Base-by-base conservation (phyloP, 2,888 invertebrate genomes). In the Dryococelus australis region DNA sequence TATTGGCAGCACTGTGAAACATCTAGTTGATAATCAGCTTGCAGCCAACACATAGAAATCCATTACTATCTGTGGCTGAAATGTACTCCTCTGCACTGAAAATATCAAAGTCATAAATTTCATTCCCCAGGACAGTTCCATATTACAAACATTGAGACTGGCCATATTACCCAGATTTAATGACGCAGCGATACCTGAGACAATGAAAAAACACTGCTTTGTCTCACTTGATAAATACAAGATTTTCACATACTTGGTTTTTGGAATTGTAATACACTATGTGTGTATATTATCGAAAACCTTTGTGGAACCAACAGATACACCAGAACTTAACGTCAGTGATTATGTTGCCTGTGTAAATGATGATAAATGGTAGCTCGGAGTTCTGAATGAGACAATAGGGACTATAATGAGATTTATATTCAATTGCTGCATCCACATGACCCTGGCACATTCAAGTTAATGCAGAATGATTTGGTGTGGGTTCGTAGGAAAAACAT, bases 401-500 rank as follows among this genome's bases (percentile, higher is more conserved):
- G 8, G 8, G 27, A 79, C 27, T 27, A 16, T 10, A 27, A 79
- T 79, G 79, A 79, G 6, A 10, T 24, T 79, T 79, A 79, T 79
- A 16, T 27, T 10, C 79, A 79, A 79, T 47, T 47, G 6, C 12
- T 12, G 9, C 47, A 47, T 12, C 47, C 47, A 9, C 79, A 79
- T 79, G 20, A 16, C 6, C 79, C 79, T 79, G 79, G 79, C 79
- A 79, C 27, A 79, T 79, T 79, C 20, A 79, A 26, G 79, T 16
- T 16, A 79, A 79, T 16, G 16, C 79, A 79, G 20, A 16, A 79
- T 79, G 79, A 79, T 27, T 79, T 79, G 6, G 79, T 16, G 16
- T 79, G n/a, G 79, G 79, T 79, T 79, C 16, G 79, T 79, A 79
- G 79, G 20, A 79, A 79, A 10, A 27, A 79, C 79, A 79, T 79